phyloP scores from a whole-genome alignment of 2,888 invertebrate species.

The Xestia ashworthii region DNA sequence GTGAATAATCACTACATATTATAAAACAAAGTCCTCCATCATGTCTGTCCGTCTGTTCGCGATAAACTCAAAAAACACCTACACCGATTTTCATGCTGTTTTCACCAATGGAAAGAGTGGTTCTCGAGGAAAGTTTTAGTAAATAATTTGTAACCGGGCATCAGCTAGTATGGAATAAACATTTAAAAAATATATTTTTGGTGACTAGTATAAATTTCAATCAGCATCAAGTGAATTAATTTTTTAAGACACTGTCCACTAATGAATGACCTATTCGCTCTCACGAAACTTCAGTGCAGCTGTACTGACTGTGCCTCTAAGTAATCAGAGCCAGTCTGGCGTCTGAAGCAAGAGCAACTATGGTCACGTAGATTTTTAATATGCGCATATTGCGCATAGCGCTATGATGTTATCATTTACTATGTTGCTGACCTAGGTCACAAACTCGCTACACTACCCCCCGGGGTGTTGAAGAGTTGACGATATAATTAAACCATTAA shows the following conservation, averaged over 20 bases:
- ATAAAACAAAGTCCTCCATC: too few species aligned
- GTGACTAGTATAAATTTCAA: neutral
- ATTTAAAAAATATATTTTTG: too few species aligned
- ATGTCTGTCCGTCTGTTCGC: too few species aligned
- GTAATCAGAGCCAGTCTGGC: neutral
- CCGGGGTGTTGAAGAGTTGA: slow-evolving; percentile 17
- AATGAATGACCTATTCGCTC: neutral
- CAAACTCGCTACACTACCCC: slow-evolving; percentile 30
- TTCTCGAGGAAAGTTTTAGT: too few species aligned
- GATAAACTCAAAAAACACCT: too few species aligned
- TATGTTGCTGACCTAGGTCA: slow-evolving; percentile 57
- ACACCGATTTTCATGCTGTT: too few species aligned
- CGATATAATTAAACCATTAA: slow-evolving; percentile 36
- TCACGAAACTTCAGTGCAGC: neutral
- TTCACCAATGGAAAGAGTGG: too few species aligned
- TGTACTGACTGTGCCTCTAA: neutral
- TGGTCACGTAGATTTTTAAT: slow-evolving; percentile 43
- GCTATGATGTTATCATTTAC: slow-evolving; percentile 43
- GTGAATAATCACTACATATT: neutral
- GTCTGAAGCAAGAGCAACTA: slow-evolving; percentile 17
- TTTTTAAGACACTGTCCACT: neutral
- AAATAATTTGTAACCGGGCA: too few species aligned
- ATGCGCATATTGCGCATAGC: slow-evolving; percentile 48
- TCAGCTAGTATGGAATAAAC: neutral
- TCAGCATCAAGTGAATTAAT: too few species aligned